Base-by-base conservation (phyloP, 2,888 invertebrate species). In the Mythimna impura region DNA sequence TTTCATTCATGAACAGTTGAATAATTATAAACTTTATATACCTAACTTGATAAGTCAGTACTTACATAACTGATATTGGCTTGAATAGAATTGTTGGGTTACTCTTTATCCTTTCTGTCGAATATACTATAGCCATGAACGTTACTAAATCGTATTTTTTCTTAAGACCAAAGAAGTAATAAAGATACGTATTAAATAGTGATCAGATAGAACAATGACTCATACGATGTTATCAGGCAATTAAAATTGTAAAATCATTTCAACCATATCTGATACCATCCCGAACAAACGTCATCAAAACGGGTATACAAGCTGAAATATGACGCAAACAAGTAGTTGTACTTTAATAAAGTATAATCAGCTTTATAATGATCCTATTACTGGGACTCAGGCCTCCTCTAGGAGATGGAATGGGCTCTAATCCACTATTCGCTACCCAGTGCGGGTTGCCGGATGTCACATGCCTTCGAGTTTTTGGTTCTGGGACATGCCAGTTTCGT, bases 1-100 rank as follows among this genome's bases (percentile, higher is more conserved):
- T 77, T 88, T 58, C 87, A 87, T 87, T 88, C 88, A 88, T 83
- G 79, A 81, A 81, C 72, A 54, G 75, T 75, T 81, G 75, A 83
- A 86, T 82, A 83, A 87, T 83, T 83, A 76, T 66, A 58, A 81
- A 84, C 73, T 83, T 76, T 70, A 73, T 72, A 50, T 73, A 72
- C 40, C 40, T 67, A 73, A 80, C 65, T 69, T 76, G 71, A 76
- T 67, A 64, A 73, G 66, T 70, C 30, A 55, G 71, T 58, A 61
- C 20, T 70, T 58, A 61, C n/a, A 43, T 75, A 47, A n/a, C 54
- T 70, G 20, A 57, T 50, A 50, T 60, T 47, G 34, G 6, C n/a
- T 58, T 61, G 4, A 47, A 43, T 58, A 34, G 20, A 58, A 22
- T 65, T 12, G 12, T 54, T 36, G 10, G 12, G 20, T 65, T 65